Conservation (phyloP, 2,113 vertebrate species). For the Amia ocellicauda region DNA sequence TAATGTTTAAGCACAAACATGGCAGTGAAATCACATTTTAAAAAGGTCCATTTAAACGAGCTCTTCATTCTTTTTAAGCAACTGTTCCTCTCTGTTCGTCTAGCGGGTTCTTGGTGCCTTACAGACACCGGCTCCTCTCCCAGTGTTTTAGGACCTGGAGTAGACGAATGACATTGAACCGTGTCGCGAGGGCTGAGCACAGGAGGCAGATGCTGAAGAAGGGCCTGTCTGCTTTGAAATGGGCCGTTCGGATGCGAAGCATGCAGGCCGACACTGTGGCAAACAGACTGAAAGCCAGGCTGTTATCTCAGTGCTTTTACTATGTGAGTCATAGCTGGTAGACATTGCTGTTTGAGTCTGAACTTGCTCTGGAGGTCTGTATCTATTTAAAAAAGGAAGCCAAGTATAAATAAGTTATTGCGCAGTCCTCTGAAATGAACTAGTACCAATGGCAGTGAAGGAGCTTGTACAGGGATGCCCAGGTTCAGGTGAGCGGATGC, state of each 20-base stretch:
- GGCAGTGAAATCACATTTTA: background rate
- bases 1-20: too few relatives aligned
- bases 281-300: slow-evolving; percentile 7
- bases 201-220: slow-evolving; percentile 16
- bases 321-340: slow-evolving; percentile 12
- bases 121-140: slow-evolving; percentile 20
- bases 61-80: background rate
- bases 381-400: too few relatives aligned
- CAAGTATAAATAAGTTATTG: too few relatives aligned
- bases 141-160: slow-evolving; percentile 23
- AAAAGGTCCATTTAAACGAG: background rate
- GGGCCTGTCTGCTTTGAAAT: slow-evolving; percentile 19
- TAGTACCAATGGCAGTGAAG: too few relatives aligned
- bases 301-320: slow-evolving; percentile 21
- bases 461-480: too few relatives aligned
- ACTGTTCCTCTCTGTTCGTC: background rate
- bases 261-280: slow-evolving; percentile 14
- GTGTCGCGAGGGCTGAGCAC: slow-evolving; percentile 10
- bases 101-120: slow-evolving; percentile 21
- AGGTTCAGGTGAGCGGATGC: too few relatives aligned
- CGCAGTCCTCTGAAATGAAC: too few relatives aligned
- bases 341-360: background rate
- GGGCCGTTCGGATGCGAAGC: slow-evolving; percentile 3
- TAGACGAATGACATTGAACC: background rate
- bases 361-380: background rate